phyloP scores from a whole-genome alignment of 1,140 invertebrate genomes.

The Periplaneta americana region DNA sequence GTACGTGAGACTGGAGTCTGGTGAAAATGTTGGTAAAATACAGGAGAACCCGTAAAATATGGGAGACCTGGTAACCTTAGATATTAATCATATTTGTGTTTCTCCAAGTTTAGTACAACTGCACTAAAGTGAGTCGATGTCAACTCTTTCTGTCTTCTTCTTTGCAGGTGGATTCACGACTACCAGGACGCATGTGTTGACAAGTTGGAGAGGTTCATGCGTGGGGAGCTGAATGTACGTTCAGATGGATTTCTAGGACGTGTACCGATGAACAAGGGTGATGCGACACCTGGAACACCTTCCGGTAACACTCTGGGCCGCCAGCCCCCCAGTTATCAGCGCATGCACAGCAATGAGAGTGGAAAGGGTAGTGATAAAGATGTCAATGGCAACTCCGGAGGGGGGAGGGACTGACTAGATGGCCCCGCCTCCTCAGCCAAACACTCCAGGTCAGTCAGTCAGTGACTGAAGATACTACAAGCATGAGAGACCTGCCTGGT shows the following conservation, averaged over 20 bases:
- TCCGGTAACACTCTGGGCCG: conserved; percentile 49
- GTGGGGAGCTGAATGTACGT: conserved; percentile 59
- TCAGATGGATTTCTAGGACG: conserved; percentile 29
- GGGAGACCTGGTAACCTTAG: too few relatives aligned
- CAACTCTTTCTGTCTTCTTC: too few relatives aligned
- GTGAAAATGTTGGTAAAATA: too few relatives aligned
- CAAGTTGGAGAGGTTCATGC: conserved; percentile 90
- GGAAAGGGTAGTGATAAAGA: conserved; percentile 65
- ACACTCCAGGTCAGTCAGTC: conserved; percentile 10
- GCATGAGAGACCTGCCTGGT: too few relatives aligned
- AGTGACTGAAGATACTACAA: background rate
- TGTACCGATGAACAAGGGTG: conserved; percentile 39
- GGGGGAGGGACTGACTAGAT: conserved; percentile 62
- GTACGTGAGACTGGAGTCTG: too few relatives aligned
- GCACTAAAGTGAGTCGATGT: too few relatives aligned
- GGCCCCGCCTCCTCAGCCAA: conserved; percentile 33
- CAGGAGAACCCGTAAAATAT: too few relatives aligned
- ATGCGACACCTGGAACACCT: conserved; percentile 59
- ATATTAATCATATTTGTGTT: too few relatives aligned
- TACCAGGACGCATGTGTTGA: conserved; percentile 99
- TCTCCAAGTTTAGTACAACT: too few relatives aligned
- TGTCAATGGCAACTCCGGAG: conserved; percentile 33
- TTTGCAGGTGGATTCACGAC: conserved; percentile 91
- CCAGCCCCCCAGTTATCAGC: conserved; percentile 67
- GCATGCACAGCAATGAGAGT: conserved; percentile 76